These are phyloP conservation scores for Pterophyllum scalare DNA, from an alignment of 2,113 vertebrate species.

Conservation along the genomic window DNA sequence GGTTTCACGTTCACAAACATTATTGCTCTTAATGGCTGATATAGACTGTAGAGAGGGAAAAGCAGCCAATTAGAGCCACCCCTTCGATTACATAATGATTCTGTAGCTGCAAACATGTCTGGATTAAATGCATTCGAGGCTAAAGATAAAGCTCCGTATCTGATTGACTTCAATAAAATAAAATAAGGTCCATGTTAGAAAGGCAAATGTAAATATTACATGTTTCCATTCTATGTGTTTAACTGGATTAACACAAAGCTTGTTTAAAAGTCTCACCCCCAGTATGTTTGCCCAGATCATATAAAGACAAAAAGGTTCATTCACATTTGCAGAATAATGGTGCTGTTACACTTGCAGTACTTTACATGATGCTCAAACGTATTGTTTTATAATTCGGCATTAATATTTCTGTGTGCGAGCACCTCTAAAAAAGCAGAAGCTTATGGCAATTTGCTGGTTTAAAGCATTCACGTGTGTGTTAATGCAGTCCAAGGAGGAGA, in stretches of 20 bases:
- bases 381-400: not conserved
- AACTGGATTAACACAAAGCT: too few relatives aligned
- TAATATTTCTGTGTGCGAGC: not conserved
- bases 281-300: too few relatives aligned
- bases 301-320: not conserved
- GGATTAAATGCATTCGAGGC: not conserved
- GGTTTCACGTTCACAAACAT: not conserved
- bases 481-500: not conserved
- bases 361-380: not conserved
- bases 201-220: not conserved
- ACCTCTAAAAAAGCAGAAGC: not conserved
- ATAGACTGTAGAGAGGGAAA: too few relatives aligned
- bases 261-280: too few relatives aligned
- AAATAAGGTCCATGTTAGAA: not conserved
- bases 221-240: too few relatives aligned
- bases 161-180: not conserved
- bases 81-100: not conserved
- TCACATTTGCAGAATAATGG: not conserved
- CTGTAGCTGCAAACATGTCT: not conserved
- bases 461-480: not conserved
- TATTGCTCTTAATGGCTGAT: not conserved
- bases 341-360: not conserved
- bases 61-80: not conserved
- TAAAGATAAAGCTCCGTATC: not conserved
- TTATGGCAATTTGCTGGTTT: not conserved